phyloP scores from a whole-genome alignment of 1,140 invertebrate species.

The Proctacanthus coquilletti region DNA sequence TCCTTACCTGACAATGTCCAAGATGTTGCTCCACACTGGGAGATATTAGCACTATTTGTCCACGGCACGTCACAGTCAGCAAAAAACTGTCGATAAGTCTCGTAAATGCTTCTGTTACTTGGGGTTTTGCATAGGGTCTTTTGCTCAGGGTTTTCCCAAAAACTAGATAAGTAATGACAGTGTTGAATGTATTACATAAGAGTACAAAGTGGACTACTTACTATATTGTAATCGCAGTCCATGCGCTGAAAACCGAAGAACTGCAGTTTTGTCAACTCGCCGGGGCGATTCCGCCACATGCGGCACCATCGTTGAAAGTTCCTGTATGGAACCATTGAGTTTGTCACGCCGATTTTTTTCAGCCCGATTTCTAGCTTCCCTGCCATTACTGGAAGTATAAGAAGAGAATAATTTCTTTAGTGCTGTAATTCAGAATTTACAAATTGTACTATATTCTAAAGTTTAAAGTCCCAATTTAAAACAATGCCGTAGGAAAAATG shows the following conservation, averaged over 20 bases:
- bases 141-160: conserved; percentile 33
- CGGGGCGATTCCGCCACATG: conserved; percentile 62
- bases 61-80: conserved; percentile 60
- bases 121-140: conserved; percentile 16
- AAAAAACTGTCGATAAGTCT: conserved; percentile 50
- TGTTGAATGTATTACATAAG: not conserved
- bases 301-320: conserved; percentile 67
- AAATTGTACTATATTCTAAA: too few relatives aligned
- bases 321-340: conserved; percentile 69
- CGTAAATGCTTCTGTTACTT: conserved; percentile 29
- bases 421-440: too few relatives aligned
- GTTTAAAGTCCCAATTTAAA: too few relatives aligned
- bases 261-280: conserved; percentile 77
- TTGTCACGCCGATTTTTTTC: conserved; percentile 83
- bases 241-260: conserved; percentile 66
- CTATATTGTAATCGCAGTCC: conserved; percentile 39
- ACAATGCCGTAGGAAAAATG: too few relatives aligned
- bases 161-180: conserved; percentile 19
- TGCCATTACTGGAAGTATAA: conserved; percentile 46
- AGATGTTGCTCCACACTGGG: conserved; percentile 66
- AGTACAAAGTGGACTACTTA: conserved; percentile 9
- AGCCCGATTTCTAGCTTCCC: conserved; percentile 62
- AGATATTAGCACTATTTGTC: conserved; percentile 78
- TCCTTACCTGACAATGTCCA: conserved; percentile 65
- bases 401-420: too few relatives aligned